Evolutionary conservation across 2,797 vertebrate genomes (phyloP).

Genomic region (Enteromius thamalakanensis): DNA sequence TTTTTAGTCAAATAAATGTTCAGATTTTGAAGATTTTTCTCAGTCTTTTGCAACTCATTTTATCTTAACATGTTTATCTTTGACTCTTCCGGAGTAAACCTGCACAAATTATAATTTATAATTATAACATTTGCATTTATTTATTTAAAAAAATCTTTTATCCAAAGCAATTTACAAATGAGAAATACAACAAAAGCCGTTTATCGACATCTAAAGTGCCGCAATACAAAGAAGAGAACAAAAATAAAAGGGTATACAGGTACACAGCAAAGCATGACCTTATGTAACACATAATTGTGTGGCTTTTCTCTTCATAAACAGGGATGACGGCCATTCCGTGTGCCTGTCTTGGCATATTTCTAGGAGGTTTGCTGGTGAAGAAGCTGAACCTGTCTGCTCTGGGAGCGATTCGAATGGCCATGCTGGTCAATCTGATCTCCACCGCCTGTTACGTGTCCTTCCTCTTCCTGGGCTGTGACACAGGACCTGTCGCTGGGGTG

Average conservation of each 20-base stretch:
- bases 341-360: constrained; percentile 96
- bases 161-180: background rate
- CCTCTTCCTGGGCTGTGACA: constrained; percentile 97
- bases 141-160: background rate
- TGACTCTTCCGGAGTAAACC: background rate
- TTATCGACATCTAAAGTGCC: background rate
- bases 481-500: constrained; percentile 93
- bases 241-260: background rate
- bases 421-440: constrained; percentile 97
- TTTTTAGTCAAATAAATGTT: too few species aligned
- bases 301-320: constrained; percentile 59
- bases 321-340: constrained; percentile 99
- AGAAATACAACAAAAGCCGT: background rate
- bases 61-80: background rate
- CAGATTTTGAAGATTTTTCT: too few species aligned
- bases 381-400: constrained; percentile 95
- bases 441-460: constrained; percentile 96
- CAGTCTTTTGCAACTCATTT: background rate
- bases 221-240: background rate
- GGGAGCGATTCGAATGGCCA: constrained; percentile 96
- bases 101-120: background rate
- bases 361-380: constrained; percentile 96
- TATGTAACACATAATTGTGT: background rate
- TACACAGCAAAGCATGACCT: background rate
- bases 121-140: background rate